Conservation (phyloP, 2,888 invertebrate genomes). For the Callosobruchus maculatus region DNA sequence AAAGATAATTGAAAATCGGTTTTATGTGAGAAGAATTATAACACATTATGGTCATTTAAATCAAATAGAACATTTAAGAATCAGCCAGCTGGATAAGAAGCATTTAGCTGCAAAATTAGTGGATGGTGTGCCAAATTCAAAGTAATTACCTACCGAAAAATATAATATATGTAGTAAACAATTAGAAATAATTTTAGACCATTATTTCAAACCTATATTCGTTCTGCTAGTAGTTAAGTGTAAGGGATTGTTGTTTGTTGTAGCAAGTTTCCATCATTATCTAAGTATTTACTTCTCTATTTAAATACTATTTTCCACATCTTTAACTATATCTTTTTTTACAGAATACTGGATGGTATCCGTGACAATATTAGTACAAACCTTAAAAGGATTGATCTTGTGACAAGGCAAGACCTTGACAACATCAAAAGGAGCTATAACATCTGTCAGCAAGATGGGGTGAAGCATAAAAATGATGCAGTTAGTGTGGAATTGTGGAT, state of each 20-base stretch:
- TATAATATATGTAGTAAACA: too few relatives aligned
- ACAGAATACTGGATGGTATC: background rate
- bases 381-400: slow-evolving; percentile 4
- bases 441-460: background rate
- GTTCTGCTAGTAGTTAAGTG: too few relatives aligned
- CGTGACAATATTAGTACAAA: slow-evolving; percentile 1
- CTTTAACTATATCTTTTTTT: background rate
- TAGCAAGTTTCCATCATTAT: too few relatives aligned
- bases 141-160: background rate
- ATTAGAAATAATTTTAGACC: too few relatives aligned
- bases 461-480: slow-evolving; percentile 4
- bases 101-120: slow-evolving; percentile 1
- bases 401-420: slow-evolving; percentile 3
- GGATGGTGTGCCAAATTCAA: background rate
- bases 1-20: too few relatives aligned
- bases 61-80: too few relatives aligned
- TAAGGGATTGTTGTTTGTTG: too few relatives aligned
- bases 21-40: too few relatives aligned
- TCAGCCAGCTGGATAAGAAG: background rate
- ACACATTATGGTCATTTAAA: too few relatives aligned
- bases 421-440: slow-evolving; percentile 5
- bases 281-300: too few relatives aligned
- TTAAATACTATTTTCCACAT: too few relatives aligned
- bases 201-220: too few relatives aligned
- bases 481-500: background rate